phyloP scores from a whole-genome alignment of 2,797 vertebrate genomes.

The Tolypeutes matacus region DNA sequence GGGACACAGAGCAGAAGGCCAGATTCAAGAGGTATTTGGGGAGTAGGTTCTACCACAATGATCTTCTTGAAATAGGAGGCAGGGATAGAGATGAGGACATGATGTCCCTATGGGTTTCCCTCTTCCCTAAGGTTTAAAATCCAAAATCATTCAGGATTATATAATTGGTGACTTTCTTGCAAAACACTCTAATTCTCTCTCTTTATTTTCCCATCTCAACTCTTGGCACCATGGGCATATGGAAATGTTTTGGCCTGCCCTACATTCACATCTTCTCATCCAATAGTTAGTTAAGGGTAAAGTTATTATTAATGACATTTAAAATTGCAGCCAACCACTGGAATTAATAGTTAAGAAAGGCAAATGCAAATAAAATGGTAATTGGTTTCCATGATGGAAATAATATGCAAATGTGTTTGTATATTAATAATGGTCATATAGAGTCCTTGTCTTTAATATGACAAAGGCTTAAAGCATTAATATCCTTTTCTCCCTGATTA shows the following conservation, averaged over 20 bases:
- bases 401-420: rapidly evolving
- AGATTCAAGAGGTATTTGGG: not conserved
- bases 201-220: not conserved
- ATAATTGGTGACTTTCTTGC: rapidly evolving
- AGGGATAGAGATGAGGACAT: not conserved
- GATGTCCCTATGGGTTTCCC: rapidly evolving
- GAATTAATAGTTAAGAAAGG: not conserved
- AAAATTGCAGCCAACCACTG: too few relatives aligned
- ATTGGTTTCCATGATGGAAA: not conserved
- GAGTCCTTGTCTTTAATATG: too few relatives aligned
- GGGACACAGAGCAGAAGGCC: not conserved
- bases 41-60: rapidly evolving
- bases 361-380: not conserved
- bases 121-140: not conserved
- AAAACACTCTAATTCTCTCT: too few relatives aligned
- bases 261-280: too few relatives aligned
- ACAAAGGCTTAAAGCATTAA: not conserved
- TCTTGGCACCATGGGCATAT: not conserved
- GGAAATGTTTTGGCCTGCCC: too few relatives aligned
- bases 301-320: not conserved
- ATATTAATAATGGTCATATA: rapidly evolving
- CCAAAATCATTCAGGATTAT: rapidly evolving
- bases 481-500: not conserved
- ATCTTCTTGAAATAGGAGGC: not conserved
- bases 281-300: not conserved